Evolutionary conservation across 2,113 vertebrate species (phyloP).

Genomic region (Fukomys damarensis): DNA sequence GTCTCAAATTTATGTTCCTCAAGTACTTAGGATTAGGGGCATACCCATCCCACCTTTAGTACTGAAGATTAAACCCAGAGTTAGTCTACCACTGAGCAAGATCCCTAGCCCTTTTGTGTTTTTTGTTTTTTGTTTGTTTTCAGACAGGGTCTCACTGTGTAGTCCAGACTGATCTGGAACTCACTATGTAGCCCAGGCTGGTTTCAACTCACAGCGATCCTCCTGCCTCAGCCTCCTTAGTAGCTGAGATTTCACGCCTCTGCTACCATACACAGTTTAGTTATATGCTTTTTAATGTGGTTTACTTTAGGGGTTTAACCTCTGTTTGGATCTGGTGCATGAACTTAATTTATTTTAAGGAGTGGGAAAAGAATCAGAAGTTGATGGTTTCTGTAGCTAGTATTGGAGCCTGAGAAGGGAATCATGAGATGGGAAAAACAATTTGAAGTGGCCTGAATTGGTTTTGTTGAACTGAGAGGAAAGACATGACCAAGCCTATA

Average conservation of each 20-base stretch:
- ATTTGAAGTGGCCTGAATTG: conserved; percentile 21
- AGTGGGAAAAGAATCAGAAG: neutral
- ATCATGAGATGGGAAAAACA: neutral
- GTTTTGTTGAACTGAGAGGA: conserved; percentile 4
- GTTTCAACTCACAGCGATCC: too few species aligned
- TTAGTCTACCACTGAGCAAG: neutral
- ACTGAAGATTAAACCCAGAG: neutral
- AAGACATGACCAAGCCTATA: neutral
- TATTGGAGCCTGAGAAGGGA: conserved; percentile 23
- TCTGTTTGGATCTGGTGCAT: neutral
- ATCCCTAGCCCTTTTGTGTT: neutral
- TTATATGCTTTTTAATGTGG: neutral
- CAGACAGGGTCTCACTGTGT: neutral
- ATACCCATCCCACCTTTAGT: neutral
- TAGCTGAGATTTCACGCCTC: neutral
- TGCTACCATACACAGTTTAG: neutral
- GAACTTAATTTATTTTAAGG: neutral
- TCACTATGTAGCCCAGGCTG: too few species aligned
- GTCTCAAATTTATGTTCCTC: neutral
- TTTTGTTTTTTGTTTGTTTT: too few species aligned
- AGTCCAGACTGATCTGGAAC: too few species aligned
- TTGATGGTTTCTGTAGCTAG: neutral
- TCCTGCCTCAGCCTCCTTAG: neutral
- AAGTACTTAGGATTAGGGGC: neutral
- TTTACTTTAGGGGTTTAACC: neutral